Evolutionary conservation across 2,113 vertebrate species (phyloP).

Genomic region (Crotalus horridus): DNA sequence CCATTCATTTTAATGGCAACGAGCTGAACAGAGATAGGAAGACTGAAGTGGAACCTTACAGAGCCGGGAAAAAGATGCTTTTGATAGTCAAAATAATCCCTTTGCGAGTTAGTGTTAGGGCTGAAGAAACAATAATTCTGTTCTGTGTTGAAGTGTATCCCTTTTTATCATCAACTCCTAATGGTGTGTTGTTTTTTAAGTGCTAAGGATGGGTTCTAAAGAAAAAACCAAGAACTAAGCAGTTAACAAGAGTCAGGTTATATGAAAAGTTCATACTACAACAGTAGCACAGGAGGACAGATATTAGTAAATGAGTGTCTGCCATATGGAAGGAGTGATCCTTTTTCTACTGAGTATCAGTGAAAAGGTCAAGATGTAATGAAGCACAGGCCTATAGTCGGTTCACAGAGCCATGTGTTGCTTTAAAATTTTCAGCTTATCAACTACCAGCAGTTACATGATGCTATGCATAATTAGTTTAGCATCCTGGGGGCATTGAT

Average conservation of each 20-base stretch:
- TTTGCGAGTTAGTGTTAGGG: not conserved
- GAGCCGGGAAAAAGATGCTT: not conserved
- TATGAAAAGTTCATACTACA: constrained; percentile 56
- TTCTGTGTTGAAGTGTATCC: not conserved
- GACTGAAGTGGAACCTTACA: not conserved
- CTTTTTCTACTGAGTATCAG: constrained; percentile 65
- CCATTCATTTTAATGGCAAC: not conserved
- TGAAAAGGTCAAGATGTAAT: constrained; percentile 66
- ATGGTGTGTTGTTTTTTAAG: constrained; percentile 1
- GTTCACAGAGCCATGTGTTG: constrained; percentile 63
- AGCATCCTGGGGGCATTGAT: constrained; percentile 19
- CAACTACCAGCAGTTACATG: constrained; percentile 53
- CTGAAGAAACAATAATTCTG: not conserved
- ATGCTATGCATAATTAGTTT: constrained; percentile 50
- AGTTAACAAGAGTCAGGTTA: constrained; percentile 52
- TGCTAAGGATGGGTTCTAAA: not conserved
- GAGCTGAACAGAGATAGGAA: not conserved
- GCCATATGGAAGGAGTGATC: constrained; percentile 67
- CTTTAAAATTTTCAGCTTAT: constrained; percentile 54
- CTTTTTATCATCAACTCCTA: not conserved
- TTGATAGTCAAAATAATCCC: not conserved
- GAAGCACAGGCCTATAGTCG: constrained; percentile 52
- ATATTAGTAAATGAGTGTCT: constrained; percentile 68
- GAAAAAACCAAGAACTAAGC: constrained; percentile 39
- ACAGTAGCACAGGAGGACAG: constrained; percentile 55